phyloP scores from a whole-genome alignment of 92 coral and sea anemone genomes.

The Actinernus sp. region DNA sequence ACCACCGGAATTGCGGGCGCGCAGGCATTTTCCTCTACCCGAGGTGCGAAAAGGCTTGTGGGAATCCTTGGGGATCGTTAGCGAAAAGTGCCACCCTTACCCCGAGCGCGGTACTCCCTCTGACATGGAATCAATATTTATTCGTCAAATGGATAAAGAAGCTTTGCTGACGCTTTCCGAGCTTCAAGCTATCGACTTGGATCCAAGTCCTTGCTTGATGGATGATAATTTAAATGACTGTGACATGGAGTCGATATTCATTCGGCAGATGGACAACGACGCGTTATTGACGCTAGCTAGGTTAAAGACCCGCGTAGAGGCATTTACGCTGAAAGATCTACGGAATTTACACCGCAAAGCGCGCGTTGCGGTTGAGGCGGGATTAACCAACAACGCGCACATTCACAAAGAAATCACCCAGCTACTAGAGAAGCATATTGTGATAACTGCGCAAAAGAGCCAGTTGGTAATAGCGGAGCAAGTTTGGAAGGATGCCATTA shows the following conservation, averaged over 20 bases:
- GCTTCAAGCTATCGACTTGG: background rate
- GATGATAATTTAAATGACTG: background rate
- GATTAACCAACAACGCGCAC: slow-evolving; percentile 77
- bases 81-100: background rate
- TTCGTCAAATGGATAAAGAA: background rate
- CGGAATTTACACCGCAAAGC: slow-evolving; percentile 74
- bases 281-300: slow-evolving; percentile 53
- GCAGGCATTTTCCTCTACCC: background rate
- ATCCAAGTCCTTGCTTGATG: background rate
- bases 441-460: slow-evolving; percentile 44
- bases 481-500: slow-evolving; percentile 52
- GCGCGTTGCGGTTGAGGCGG: slow-evolving; percentile 84
- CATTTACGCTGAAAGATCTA: slow-evolving; percentile 69
- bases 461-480: slow-evolving; percentile 27
- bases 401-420: slow-evolving; percentile 68
- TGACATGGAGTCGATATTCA: slow-evolving; percentile 24
- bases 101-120: background rate
- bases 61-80: background rate
- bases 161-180: background rate
- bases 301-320: slow-evolving; percentile 63
- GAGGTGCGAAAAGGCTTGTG: background rate
- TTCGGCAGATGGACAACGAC: slow-evolving; percentile 69
- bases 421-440: slow-evolving; percentile 54
- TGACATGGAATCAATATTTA: background rate
- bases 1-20: slow-evolving; percentile 1